A percentile compares a stretch with the other conserved stretches of the same genome.
These are phyloP conservation scores for Catamblyrhynchus diadema DNA, from an alignment of 2,797 vertebrate species.

Conservation along the genomic window DNA sequence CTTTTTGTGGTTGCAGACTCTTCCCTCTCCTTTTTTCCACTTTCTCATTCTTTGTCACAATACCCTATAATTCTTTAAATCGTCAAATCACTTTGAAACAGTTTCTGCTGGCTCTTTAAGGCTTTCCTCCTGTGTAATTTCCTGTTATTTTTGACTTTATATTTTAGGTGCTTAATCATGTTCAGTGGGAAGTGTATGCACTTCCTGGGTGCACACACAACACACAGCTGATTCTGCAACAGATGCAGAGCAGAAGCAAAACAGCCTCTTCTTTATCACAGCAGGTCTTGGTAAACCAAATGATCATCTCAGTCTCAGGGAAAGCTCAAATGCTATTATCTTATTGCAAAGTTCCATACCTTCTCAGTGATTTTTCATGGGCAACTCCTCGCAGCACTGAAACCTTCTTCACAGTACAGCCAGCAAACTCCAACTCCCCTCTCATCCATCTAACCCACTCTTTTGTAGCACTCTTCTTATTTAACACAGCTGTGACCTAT, in stretches of 20 bases:
- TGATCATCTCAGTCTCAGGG: neutral
- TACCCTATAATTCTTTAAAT: neutral
- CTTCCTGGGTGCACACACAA: neutral
- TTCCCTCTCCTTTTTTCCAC: neutral
- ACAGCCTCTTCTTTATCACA: neutral
- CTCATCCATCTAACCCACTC: too few relatives aligned
- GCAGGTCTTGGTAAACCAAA: neutral
- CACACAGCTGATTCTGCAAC: neutral
- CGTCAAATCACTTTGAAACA: neutral
- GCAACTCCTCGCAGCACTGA: too few relatives aligned
- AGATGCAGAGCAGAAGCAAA: neutral
- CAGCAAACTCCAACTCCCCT: too few relatives aligned
- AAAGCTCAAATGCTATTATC: neutral
- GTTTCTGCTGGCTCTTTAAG: neutral
- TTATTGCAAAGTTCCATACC: too few relatives aligned
- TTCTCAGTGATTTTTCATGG: too few relatives aligned
- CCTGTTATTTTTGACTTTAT: neutral
- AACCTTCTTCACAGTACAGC: too few relatives aligned
- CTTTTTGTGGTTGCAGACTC: neutral
- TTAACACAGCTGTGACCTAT: too few relatives aligned
- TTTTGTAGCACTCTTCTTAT: too few relatives aligned
- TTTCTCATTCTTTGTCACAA: neutral
- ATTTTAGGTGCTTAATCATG: neutral
- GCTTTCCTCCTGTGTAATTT: neutral
- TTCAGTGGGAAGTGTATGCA: neutral